These are phyloP conservation scores for Sandelia bainsii DNA, from an alignment of 2,797 vertebrate genomes.

Conservation along the genomic window DNA sequence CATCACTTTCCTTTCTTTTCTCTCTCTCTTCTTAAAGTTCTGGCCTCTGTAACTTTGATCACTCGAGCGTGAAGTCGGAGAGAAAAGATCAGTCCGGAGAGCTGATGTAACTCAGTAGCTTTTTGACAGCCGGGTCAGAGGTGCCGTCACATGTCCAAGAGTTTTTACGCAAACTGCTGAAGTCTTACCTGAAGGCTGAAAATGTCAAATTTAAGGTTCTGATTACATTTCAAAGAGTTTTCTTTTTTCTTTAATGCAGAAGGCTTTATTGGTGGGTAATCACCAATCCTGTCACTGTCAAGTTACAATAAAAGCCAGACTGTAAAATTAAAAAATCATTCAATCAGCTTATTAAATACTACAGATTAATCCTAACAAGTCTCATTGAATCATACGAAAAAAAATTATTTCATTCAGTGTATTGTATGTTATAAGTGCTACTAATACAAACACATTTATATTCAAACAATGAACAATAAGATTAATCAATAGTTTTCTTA, in stretches of 20 bases:
- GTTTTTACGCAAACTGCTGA: neutral
- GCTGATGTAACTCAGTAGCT: constrained; percentile 19
- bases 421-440: neutral
- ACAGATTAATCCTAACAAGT: neutral
- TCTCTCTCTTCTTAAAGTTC: neutral
- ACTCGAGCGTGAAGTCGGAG: constrained; percentile 6
- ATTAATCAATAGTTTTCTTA: neutral
- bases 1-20: constrained; percentile 26
- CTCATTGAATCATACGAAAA: neutral
- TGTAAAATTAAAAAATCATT: constrained; percentile 16
- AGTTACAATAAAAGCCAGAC: neutral
- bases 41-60: constrained; percentile 29
- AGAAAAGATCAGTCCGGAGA: constrained; percentile 4
- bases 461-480: neutral
- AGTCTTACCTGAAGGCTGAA: neutral
- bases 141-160: neutral
- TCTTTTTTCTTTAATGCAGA: neutral
- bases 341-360: neutral
- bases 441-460: neutral
- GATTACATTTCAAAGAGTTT: constrained; percentile 3
- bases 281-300: neutral
- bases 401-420: neutral
- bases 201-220: constrained; percentile 5
- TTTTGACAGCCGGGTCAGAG: neutral
- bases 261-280: constrained; percentile 26